A percentile compares a stretch with the other conserved stretches of the same genome.
Evolutionary conservation across 1,140 invertebrate genomes (phyloP).

Genomic region (Coenobita brevimanus): DNA sequence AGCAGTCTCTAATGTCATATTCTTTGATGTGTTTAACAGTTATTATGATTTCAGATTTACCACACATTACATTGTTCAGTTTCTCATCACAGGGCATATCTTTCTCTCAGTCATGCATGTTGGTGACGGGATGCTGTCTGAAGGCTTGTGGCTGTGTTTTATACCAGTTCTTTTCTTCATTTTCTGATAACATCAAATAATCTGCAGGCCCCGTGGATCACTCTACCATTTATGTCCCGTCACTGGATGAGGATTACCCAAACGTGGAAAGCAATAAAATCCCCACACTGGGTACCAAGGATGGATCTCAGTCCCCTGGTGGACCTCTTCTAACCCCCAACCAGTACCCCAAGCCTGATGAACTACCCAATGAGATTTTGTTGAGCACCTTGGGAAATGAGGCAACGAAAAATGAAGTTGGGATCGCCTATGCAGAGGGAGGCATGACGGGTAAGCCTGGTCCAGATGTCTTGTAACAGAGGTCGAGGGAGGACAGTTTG

Average conservation of each 20-base stretch:
- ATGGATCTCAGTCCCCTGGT: not conserved
- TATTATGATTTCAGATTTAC: too few relatives aligned
- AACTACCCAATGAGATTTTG: slow-evolving; percentile 54
- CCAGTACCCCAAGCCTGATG: slow-evolving; percentile 14
- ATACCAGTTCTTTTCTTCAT: too few relatives aligned
- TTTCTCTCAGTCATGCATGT: too few relatives aligned
- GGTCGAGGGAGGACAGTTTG: slow-evolving; percentile 59
- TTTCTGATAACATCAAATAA: too few relatives aligned
- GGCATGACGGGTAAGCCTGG: slow-evolving; percentile 65
- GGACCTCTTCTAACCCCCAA: too few relatives aligned
- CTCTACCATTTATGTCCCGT: slow-evolving; percentile 51
- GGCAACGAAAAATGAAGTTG: slow-evolving; percentile 28
- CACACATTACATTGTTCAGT: too few relatives aligned
- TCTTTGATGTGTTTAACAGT: too few relatives aligned
- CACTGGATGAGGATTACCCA: slow-evolving; percentile 51
- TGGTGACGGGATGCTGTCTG: too few relatives aligned
- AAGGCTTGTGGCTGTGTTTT: too few relatives aligned
- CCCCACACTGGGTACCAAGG: slow-evolving; percentile 24
- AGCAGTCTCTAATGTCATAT: too few relatives aligned
- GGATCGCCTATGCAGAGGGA: slow-evolving; percentile 60
- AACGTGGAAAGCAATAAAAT: slow-evolving; percentile 51
- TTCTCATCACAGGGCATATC: too few relatives aligned
- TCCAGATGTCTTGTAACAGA: slow-evolving; percentile 52
- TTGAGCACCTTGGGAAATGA: slow-evolving; percentile 42
- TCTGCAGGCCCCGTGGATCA: slow-evolving; percentile 59